Evolutionary conservation across 2,888 invertebrate genomes (phyloP), one percentile per base, ranked within the genome.

Genomic region (Hesperia comma): DNA sequence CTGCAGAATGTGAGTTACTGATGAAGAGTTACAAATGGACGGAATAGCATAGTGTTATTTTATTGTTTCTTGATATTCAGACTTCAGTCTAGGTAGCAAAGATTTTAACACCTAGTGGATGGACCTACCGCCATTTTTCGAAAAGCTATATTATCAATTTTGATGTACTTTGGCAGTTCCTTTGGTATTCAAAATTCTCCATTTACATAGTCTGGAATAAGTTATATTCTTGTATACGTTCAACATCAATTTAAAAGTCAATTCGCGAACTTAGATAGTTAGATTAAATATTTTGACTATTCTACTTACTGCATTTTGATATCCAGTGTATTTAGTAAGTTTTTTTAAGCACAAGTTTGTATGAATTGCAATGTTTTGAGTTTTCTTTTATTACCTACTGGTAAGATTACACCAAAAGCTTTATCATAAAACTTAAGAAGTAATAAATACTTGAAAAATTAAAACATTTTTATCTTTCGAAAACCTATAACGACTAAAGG

Each of bases 341-440:
- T 51, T 68, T 26, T 61, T 40, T 55, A 56, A 66, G 64, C 58
- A 66, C 64, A 66, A 66, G 26, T 66, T 60, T 66, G 32, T 53
- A 58, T 64, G n/a, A 26, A 58, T 64, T 64, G 58, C 64, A 51
- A 15, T 58, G 33, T n/a, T 49, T 60, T 63, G 58, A 26, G 26
- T 61, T 58, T 62, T 58, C 46, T 69, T 55, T 68, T 51, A 68
- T 67, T 37, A 66, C 57, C 67, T 68, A 63, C 67, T 68, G 67
- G 70, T 71, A 71, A 67, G 68, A 63, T 68, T 69, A 71, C 69
- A 74, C 61, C 63, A 71, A 69, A 74, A 72, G 75, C 75, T 75
- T 76, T 75, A 77, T 70, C 72, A 71, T 74, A 70, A 72, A 71
- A 70, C 68, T 72, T 70, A 63, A 68, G 69, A 71, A 70, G 68